Base-by-base conservation (phyloP, 2,888 invertebrate species). In the Calliphora vomitoria region DNA sequence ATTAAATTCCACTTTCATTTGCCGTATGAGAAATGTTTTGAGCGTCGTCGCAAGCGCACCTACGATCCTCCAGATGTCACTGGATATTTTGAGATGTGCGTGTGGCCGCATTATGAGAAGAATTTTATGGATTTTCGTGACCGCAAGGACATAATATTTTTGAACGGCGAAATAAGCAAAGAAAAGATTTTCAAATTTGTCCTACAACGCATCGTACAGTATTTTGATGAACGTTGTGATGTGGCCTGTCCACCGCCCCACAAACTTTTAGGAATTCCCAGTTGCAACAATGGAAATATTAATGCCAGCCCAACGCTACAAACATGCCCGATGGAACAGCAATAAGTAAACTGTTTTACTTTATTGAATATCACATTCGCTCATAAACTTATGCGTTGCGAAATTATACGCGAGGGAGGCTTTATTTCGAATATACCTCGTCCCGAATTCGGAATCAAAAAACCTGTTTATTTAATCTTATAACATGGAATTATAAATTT, bases 21-120 rank as follows among this genome's bases (percentile, higher is more conserved):
- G 90, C 95, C 95, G 74, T 95, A 95, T 92, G 96, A 96, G 44
- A 95, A 95, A 91, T 97, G 97, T 90, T 94, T 93, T 89, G 90
- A 94, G 44, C 94, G 98, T 31, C 95, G 98, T 86, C 91, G 92
- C 47, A 90, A 90, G 31, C 94, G 97, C 50, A 93, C 94, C n/a
- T 99, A 98, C 92, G 95, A 96, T 76, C 98, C 98, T 25, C 97
- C 98, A 0, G 98, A 99, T 87, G 91, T 96, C 2, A 96, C 95
- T 0, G 97, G 98, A 0, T 99, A 98, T 94, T 98, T 98, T 94
- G 97, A 98, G 64, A 94, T 94, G 89, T 96, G 97, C 91, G 98
- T 97, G n/a, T 99, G 98, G 98, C 98, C 98, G 11, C 90, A n/a
- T 96, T 97, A 98, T 92, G 91, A 95, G 82, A 94, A 94, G 90